Evolutionary conservation across 2,113 vertebrate genomes (phyloP).

Genomic region (Trematocara zebra): DNA sequence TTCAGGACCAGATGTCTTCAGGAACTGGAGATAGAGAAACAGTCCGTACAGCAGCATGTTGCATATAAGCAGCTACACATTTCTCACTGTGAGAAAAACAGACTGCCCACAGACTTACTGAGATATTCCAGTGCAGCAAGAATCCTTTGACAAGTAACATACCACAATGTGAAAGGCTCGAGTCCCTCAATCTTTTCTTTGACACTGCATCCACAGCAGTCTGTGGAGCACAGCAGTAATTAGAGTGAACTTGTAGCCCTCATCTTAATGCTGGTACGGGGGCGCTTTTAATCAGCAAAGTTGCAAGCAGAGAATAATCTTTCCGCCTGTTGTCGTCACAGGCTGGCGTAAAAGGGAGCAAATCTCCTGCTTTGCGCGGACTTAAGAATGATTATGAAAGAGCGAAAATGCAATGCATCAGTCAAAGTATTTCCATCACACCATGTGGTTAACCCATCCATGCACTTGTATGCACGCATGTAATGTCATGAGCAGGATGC

Average conservation of each 20-base stretch:
- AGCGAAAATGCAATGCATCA: conserved; percentile 39
- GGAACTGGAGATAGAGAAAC: neutral
- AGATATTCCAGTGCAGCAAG: neutral
- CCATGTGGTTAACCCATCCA: conserved; percentile 31
- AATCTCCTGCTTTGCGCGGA: conserved; percentile 56
- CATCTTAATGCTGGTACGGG: conserved; percentile 39
- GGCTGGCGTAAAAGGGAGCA: conserved; percentile 43
- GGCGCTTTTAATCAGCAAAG: conserved; percentile 65
- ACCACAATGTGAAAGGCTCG: neutral
- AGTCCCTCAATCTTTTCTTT: conserved; percentile 12
- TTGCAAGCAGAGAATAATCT: conserved; percentile 60
- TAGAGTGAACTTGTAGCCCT: conserved; percentile 31
- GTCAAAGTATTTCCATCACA: conserved; percentile 32
- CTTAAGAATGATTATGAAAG: conserved; percentile 64
- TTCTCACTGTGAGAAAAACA: neutral
- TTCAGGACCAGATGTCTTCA: neutral
- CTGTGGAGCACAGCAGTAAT: conserved; percentile 28
- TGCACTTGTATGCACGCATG: neutral
- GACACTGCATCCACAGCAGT: conserved; percentile 4
- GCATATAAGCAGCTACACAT: neutral
- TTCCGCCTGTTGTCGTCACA: conserved; percentile 45
- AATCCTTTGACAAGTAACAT: conserved; percentile 6
- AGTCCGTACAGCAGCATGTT: neutral
- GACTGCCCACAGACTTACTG: neutral
- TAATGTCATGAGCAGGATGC: neutral